These are phyloP conservation scores for Agapornis roseicollis DNA, from an alignment of 2,113 vertebrate species.

Conservation along the genomic window DNA sequence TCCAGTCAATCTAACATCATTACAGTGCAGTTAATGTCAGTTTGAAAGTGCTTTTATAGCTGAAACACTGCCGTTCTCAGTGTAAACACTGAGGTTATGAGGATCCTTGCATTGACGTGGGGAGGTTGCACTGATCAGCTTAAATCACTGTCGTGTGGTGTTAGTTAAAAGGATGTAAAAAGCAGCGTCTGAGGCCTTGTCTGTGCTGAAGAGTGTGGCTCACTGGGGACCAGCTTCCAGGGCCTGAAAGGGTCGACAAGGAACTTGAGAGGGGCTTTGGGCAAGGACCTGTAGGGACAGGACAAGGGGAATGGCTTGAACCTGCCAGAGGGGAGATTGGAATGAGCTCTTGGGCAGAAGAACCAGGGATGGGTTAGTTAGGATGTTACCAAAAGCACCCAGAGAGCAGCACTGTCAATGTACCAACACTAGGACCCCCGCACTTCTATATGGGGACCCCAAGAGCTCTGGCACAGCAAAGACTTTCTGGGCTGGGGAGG, in stretches of 20 bases:
- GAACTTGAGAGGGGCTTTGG: not conserved
- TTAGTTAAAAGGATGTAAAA: not conserved
- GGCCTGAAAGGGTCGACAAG: not conserved
- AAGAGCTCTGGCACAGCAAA: not conserved
- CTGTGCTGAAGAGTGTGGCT: not conserved
- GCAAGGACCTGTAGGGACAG: not conserved
- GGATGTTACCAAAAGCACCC: not conserved
- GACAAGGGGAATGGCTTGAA: not conserved
- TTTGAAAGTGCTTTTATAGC: not conserved
- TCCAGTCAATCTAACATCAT: not conserved
- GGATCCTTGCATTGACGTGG: not conserved
- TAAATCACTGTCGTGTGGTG: not conserved
- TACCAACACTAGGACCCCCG: not conserved
- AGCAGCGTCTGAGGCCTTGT: not conserved
- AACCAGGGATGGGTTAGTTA: not conserved
- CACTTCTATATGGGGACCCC: fast-evolving
- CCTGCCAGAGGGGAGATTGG: not conserved
- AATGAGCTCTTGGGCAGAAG: not conserved
- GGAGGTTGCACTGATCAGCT: not conserved
- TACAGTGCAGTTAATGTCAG: not conserved
- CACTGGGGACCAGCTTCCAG: not conserved
- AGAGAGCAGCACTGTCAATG: not conserved
- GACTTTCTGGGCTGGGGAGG: fast-evolving
- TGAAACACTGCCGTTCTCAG: not conserved
- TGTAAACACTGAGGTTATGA: not conserved